Evolutionary conservation across 2,113 vertebrate species (phyloP), one percentile per base, ranked within the genome.

Genomic region (Aythya baeri): DNA sequence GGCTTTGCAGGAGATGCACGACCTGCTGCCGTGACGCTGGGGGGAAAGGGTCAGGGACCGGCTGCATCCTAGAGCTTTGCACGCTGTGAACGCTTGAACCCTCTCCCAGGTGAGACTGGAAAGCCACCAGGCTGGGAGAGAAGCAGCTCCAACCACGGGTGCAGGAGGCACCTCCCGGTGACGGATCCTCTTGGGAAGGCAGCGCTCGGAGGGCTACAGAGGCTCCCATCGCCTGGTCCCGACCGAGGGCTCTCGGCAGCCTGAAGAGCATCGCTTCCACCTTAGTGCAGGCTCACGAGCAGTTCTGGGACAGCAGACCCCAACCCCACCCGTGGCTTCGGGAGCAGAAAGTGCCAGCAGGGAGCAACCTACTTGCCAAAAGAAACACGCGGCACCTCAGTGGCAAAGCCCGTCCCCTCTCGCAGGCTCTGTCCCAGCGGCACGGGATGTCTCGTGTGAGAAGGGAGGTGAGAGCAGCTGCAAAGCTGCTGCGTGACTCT

Each of bases 381-480:
- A 58, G 65, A 17, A 65, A 63, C 34, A 6, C 10, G 93, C 62
- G 76, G 79, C 82, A 32, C 50, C 72, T 50, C 1, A 2, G 80
- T 71, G 65, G n/a, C 61, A 59, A 63, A 88, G 59, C 22, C 74
- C 31, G 66, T 14, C 16, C 86, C 59, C 83, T 86, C 34, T 6
- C 4, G 31, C 9, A 38, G 54, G 31, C 80, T 74, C 41, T 11
- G 62, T 71, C 87, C 58, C 74, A 76, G 62, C 0, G 5, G 78
- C 82, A 87, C 5, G 4, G 88, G 93, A 91, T 68, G 25, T 6
- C 78, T 89, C 76, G 4, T 73, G 46, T n/a, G 68, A 88, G 68
- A 75, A 91, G 77, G 49, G 76, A 95, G 72, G 90, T 94, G 94
- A 94, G 73, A 89, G 23, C 11, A 6, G 73, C 73, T 78, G 76